Conservation (phyloP, 1,140 invertebrate species). For the Scylla paramamosain region DNA sequence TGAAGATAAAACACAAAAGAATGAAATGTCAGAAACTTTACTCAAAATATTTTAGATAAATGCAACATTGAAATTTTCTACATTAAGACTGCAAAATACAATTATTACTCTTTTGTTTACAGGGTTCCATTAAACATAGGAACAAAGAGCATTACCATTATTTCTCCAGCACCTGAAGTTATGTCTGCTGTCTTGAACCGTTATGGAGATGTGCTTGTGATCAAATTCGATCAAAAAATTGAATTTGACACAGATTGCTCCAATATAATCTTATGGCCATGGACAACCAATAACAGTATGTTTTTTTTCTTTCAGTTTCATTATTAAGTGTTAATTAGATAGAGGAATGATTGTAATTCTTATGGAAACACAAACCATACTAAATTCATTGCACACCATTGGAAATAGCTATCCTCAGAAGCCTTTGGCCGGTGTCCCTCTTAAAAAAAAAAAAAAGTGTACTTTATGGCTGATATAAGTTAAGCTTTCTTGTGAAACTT, state of each 20-base stretch:
- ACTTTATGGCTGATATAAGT: not conserved
- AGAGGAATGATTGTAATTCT: no score
- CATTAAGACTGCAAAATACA: no score
- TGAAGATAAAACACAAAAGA: no score
- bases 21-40: no score
- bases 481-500: not conserved
- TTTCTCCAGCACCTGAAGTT: conserved; percentile 27
- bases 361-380: no score
- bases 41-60: no score
- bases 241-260: conserved; percentile 46
- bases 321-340: no score
- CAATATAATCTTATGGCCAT: conserved; percentile 53
- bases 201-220: conserved; percentile 11
- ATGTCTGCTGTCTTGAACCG: conserved; percentile 10
- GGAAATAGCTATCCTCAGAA: no score
- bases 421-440: no score
- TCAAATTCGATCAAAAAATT: conserved; percentile 49
- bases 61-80: no score
- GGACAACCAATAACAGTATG: conserved; percentile 36
- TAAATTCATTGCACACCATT: no score
- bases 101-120: not conserved
- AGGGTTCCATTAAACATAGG: not conserved
- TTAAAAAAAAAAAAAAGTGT: no score
- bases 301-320: conserved; percentile 23
- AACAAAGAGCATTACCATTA: not conserved